These are phyloP conservation scores for Acrossocheilus fasciatus DNA, from an alignment of 2,797 vertebrate genomes.

Conservation along the genomic window DNA sequence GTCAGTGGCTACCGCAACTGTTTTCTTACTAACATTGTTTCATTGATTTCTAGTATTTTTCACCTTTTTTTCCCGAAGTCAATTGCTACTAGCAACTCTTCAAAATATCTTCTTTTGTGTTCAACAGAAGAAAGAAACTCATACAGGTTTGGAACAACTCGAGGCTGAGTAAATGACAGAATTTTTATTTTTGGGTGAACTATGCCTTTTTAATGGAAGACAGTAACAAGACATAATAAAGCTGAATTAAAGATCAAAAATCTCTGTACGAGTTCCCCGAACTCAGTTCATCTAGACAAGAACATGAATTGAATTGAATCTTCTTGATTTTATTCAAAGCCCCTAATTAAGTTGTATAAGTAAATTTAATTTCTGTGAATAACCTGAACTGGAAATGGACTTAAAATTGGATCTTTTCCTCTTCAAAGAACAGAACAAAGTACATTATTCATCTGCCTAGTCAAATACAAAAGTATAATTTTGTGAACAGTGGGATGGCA, in stretches of 20 bases:
- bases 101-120: background rate
- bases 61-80: background rate
- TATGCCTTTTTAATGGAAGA: background rate
- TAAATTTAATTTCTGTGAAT: slow-evolving; percentile 14
- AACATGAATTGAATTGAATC: slow-evolving; percentile 3
- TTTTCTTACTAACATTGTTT: background rate
- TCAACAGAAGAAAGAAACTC: background rate
- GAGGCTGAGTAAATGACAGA: background rate
- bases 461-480: slow-evolving; percentile 1
- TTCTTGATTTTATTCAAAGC: slow-evolving; percentile 6
- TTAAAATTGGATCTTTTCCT: background rate
- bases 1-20: background rate
- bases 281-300: background rate
- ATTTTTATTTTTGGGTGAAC: background rate
- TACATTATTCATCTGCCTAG: slow-evolving; percentile 1
- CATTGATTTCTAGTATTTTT: background rate
- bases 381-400: background rate
- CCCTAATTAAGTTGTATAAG: background rate
- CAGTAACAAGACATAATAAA: background rate
- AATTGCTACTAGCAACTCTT: background rate
- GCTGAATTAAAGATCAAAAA: background rate
- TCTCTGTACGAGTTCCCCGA: background rate
- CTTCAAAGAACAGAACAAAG: slow-evolving; percentile 14
- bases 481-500: background rate
- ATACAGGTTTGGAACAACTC: background rate